Base-by-base conservation (phyloP, 2,888 invertebrate species). In the Orgyia antiqua region DNA sequence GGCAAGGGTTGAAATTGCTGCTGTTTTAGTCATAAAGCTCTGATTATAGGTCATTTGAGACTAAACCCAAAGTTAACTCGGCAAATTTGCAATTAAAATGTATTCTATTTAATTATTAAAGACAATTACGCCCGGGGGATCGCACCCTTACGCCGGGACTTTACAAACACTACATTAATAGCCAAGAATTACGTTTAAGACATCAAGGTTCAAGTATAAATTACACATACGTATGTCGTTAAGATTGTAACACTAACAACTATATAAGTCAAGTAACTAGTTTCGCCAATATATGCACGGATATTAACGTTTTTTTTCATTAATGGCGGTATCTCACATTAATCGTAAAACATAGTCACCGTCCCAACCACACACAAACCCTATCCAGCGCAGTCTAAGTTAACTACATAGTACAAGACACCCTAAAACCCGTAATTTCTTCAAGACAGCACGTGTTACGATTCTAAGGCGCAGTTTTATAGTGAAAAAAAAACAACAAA, bases 391-490 rank as follows among this genome's bases (percentile, higher is more conserved):
- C 63, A 60, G 62, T 62, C 58, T 52, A 63, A 66, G 60, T 54
- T 60, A 67, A 70, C 60, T 65, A 62, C 51, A 60, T 52, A 55
- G 56, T 65, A 67, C 51, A 51, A 53, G 53, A 47, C 45, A 40
- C 40, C 48, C 49, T 39, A 42, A 50, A 51, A 48, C 58, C 52
- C 62, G 65, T 71, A 70, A 73, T 77, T 71, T 70, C 68, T 69
- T 66, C 41, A 62, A 65, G 63, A 62, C 64, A 73, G 79, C 84
- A 83, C 84, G 82, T 83, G 84, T 78, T 66, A 43, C 45, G 43
- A 42, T 61, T 68, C 62, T 68, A 67, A 67, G 51, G 63, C 58
- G 64, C 67, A 69, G 72, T 75, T 69, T 63, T 50, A 63, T 57
- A 45, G 43, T 31, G 34, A 66, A 68, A 72, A 68, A 71, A 73